Base-by-base conservation (phyloP, 2,888 invertebrate genomes). In the Drosophila mettleri region DNA sequence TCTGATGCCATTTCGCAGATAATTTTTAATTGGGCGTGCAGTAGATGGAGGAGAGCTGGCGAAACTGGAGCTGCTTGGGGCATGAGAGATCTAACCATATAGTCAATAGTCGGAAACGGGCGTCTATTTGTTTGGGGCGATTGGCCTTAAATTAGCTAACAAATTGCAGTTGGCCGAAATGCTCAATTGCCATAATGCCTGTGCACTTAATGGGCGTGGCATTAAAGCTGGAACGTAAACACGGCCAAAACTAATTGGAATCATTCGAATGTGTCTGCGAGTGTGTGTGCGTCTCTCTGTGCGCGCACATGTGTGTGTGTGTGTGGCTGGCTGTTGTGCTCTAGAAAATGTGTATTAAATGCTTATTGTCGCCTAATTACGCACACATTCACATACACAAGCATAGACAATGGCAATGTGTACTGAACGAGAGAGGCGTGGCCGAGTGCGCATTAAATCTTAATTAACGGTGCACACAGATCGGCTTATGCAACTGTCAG, bases 331-430 rank as follows among this genome's bases (percentile, higher is more conserved):
- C 31, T 43, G 60, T 45, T 65, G 51, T 79, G 60, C 68, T 63
- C 20, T 49, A 71, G 78, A 70, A 85, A 87, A 87, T 87, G 83
- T 83, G 80, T 88, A 89, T 88, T 88, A 88, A 85, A 88, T 87
- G 86, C 87, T 83, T 89, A 89, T 85, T 87, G 89, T 81, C 88
- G 87, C 89, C 88, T 89, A 85, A 89, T 89, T 89, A 79, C 80
- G 66, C 69, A 80, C 77, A 78, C 80, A 72, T 41, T 48, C 45
- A 54, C 41, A 61, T 45, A 45, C 7, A 29, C 31, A 62, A 29
- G 31, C 18, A 18, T 16, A 41, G 31, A 41, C 24, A 36, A 72
- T 69, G 64, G 63, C 55, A 69, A 66, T 62, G 58, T 58, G 60
- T 51, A 63, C 33, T 65, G 49, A 69, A 70, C 52, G 41, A 57